A percentile compares a stretch with the other conserved stretches of the same genome.
phyloP scores from a whole-genome alignment of 2,888 invertebrate species.

The Agriopis aurantiaria region DNA sequence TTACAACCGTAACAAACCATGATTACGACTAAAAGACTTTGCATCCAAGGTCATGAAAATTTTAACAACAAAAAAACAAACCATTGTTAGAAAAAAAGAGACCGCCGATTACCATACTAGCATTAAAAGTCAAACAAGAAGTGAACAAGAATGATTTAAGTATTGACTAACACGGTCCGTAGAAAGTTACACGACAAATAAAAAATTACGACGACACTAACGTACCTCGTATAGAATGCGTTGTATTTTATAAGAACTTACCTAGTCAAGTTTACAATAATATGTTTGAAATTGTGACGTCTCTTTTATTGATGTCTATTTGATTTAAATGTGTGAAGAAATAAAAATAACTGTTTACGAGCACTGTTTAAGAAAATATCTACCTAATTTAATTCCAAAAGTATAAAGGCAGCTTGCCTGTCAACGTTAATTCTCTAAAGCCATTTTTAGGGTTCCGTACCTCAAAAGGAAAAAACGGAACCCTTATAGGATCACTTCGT shows the following conservation, averaged over 20 bases:
- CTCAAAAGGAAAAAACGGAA: too few species aligned
- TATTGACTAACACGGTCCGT: slow-evolving; percentile 20
- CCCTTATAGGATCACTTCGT: too few species aligned
- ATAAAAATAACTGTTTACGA: slow-evolving; percentile 10
- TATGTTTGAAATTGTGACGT: slow-evolving; percentile 29
- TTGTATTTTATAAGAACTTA: slow-evolving; percentile 20
- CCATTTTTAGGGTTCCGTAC: too few species aligned
- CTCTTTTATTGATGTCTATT: slow-evolving; percentile 26
- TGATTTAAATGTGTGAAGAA: slow-evolving; percentile 26
- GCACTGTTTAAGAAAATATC: neutral
- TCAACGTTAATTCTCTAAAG: too few species aligned
- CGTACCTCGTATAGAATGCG: slow-evolving; percentile 7
- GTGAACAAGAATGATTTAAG: slow-evolving; percentile 39
- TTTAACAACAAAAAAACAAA: too few species aligned
- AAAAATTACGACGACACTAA: slow-evolving; percentile 27
- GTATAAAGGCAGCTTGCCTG: neutral
- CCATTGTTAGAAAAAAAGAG: slow-evolving; percentile 27
- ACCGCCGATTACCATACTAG: slow-evolving; percentile 13
- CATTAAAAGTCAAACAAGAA: slow-evolving; percentile 30
- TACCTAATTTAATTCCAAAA: neutral
- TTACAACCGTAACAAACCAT: slow-evolving; percentile 26
- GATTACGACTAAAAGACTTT: too few species aligned
- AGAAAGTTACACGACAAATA: slow-evolving; percentile 20
- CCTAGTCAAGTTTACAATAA: slow-evolving; percentile 11
- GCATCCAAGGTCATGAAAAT: too few species aligned